Percentiles rank a stretch among this genome's conserved stretches.
These are phyloP conservation scores for Megaceryle maxima DNA, from an alignment of 2,113 vertebrate species.

Conservation along the genomic window DNA sequence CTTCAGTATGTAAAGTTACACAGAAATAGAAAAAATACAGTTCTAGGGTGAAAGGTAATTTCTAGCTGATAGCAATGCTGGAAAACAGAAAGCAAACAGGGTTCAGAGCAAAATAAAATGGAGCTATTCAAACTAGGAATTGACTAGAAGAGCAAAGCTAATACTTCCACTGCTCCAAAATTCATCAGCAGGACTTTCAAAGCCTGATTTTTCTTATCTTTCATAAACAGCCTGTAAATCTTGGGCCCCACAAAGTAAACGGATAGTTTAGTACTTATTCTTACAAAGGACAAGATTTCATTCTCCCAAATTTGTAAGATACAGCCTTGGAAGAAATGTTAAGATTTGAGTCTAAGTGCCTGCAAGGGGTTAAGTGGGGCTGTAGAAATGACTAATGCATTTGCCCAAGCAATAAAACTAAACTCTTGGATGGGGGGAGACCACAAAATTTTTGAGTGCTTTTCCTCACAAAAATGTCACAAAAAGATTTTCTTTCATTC, in stretches of 20 bases:
- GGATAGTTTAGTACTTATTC: neutral
- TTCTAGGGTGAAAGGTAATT: slow-evolving; percentile 13
- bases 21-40: neutral
- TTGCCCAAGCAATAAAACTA: slow-evolving; percentile 27
- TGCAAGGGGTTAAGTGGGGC: slow-evolving; percentile 4
- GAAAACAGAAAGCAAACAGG: slow-evolving; percentile 11
- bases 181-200: neutral
- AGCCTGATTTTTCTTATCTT: slow-evolving; percentile 25
- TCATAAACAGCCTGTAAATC: slow-evolving; percentile 10
- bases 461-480: slow-evolving; percentile 48
- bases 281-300: neutral
- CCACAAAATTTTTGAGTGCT: slow-evolving; percentile 4
- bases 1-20: neutral
- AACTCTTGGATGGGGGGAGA: neutral
- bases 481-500: slow-evolving; percentile 26
- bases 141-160: neutral
- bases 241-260: neutral
- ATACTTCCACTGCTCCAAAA: neutral
- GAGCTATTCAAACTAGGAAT: neutral
- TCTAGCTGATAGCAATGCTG: neutral
- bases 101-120: neutral
- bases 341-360: neutral
- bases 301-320: neutral
- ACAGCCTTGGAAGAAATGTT: neutral
- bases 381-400: slow-evolving; percentile 42